phyloP scores from a whole-genome alignment of 2,888 invertebrate species.

The Nematopogon swammerdamellus region DNA sequence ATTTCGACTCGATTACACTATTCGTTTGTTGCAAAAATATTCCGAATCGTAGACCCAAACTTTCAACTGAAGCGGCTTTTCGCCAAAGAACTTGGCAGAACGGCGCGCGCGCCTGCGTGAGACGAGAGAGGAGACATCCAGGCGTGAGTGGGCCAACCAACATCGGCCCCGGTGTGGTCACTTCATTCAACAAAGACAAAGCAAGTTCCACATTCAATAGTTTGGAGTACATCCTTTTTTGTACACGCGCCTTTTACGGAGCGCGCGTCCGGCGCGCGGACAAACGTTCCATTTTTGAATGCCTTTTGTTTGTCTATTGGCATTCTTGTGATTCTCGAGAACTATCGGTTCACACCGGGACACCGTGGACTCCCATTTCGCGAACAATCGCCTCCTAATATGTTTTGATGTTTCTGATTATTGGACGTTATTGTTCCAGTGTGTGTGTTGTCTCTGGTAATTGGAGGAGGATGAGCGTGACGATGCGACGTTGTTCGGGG shows the following conservation, averaged over 20 bases:
- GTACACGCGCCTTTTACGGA: background rate
- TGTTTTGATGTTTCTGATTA: conserved; percentile 47
- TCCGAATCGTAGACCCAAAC: too few species aligned
- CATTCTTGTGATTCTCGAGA: background rate
- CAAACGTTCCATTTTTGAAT: background rate
- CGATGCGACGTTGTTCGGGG: conserved; percentile 14
- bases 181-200: background rate
- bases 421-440: conserved; percentile 18
- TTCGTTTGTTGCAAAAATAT: too few species aligned
- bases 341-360: background rate
- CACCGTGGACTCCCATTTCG: conserved; percentile 37
- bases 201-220: background rate
- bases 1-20: too few species aligned
- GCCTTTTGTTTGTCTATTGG: background rate
- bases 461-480: conserved; percentile 38
- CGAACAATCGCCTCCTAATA: conserved; percentile 44
- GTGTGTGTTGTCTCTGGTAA: conserved; percentile 24
- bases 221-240: background rate
- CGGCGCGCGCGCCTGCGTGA: too few species aligned
- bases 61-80: too few species aligned
- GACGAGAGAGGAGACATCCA: too few species aligned
- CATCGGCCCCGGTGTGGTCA: background rate
- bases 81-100: too few species aligned
- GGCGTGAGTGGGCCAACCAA: background rate
- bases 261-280: background rate